Evolutionary conservation across 1,140 invertebrate species (phyloP), one percentile per base, ranked within the genome.

Genomic region (Nasonia giraulti): DNA sequence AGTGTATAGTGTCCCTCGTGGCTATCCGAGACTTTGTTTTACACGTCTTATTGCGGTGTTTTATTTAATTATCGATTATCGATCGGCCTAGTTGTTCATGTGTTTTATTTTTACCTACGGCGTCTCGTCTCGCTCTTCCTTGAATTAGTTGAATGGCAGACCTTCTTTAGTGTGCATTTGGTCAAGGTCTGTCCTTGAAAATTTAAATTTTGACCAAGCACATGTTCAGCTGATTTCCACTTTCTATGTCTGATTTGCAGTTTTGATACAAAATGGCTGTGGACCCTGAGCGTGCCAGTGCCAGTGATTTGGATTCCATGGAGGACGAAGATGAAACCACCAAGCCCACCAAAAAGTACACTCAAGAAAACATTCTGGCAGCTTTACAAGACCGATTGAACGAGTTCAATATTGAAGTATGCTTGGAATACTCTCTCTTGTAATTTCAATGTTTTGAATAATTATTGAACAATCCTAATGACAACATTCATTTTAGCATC

Each of bases 271-370:
- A 50, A 83, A 91, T 91, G 91, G 89, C 89, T 84, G 87, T 87
- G 82, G 90, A 91, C 88, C 89, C 91, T 87, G 90, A 91, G 79
- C 89, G 89, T 81, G 88, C 88, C 82, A 87, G 90, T 87, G 80
- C 83, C 75, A 91, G 90, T 83, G 90, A 91, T 87, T 85, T 90
- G 84, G 91, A 91, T 84, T 90, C 90, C 44, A 83, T 90, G 12
- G 90, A 90, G 86, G 90, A 91, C 33, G 90, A 91, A 82, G 91
- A 90, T 68, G 89, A 90, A 80, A 86, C 85, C 55, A 75, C 78
- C 12, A 77, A 83, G 55, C 12, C 31, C 50, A 27, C 33, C 33
- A 37, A 37, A 37, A 6, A 4, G 33, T 86, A 40, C n/a, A 68
- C 76, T 75, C n/a, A 37, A 81, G n/a, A 80, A 23, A 80, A 76